phyloP scores from a whole-genome alignment of 2,888 invertebrate species.

The Acleris sparsana region DNA sequence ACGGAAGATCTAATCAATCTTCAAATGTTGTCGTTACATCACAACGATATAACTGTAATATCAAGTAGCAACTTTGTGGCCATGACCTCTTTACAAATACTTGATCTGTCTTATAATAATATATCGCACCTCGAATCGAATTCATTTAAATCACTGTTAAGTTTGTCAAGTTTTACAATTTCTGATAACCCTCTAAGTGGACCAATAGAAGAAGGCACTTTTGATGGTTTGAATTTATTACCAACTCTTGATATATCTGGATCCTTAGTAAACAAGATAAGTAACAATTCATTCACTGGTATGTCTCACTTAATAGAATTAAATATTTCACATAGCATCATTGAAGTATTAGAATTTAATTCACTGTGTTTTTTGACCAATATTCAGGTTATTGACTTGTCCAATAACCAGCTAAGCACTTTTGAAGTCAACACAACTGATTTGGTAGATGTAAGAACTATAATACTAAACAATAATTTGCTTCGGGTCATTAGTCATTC shows the following conservation, averaged over 20 bases:
- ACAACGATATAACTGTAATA: slow-evolving; percentile 57
- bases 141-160: slow-evolving; percentile 53
- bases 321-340: slow-evolving; percentile 59
- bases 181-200: slow-evolving; percentile 60
- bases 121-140: slow-evolving; percentile 53
- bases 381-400: slow-evolving; percentile 61
- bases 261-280: slow-evolving; percentile 51
- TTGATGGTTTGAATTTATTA: slow-evolving; percentile 57
- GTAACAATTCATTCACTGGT: slow-evolving; percentile 60
- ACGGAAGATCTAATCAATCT: slow-evolving; percentile 55
- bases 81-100: slow-evolving; percentile 50
- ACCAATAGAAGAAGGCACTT: slow-evolving; percentile 52
- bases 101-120: slow-evolving; percentile 64
- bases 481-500: slow-evolving; percentile 47
- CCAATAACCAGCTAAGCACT: slow-evolving; percentile 53
- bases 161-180: slow-evolving; percentile 57
- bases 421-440: slow-evolving; percentile 60
- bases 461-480: slow-evolving; percentile 59
- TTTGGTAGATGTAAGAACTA: slow-evolving; percentile 47
- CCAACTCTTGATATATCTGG: slow-evolving; percentile 62
- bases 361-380: slow-evolving; percentile 54
- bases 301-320: slow-evolving; percentile 57
- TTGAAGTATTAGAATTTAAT: slow-evolving; percentile 58
- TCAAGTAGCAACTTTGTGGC: slow-evolving; percentile 50
- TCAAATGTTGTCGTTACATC: slow-evolving; percentile 47